Base-by-base conservation (phyloP, 2,888 invertebrate genomes). In the Panzeria rudis region DNA sequence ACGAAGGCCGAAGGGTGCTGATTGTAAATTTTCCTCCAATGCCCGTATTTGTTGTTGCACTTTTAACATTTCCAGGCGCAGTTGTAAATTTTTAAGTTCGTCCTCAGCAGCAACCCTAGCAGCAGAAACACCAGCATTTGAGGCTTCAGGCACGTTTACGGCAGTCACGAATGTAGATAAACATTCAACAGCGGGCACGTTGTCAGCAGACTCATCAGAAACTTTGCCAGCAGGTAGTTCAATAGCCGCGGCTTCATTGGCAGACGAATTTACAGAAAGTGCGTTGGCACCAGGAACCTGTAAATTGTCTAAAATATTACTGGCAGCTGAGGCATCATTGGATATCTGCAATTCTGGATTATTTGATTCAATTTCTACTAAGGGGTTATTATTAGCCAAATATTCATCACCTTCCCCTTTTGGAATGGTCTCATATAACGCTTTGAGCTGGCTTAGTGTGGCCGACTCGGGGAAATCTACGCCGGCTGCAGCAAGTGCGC, bases 31-130 rank as follows among this genome's bases (percentile, higher is more conserved):
- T 32, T 47, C 61, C 61, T 59, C 72, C 44, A 72, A 44, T 61
- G 29, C 47, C 32, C 59, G 29, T 29, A 72, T 61, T 50, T 59
- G 59, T 72, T 72, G 72, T 61, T 72, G 72, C 32, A 72, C 44
- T 47, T 72, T 44, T 17, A 61, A 29, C 62, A 75, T 41, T n/a
- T 54, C 52, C 17, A 64, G 52, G 23, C 62, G 54, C 29, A 73
- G 17, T 73, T 38, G 25, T 25, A 73, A 62, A 38, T 32, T 61
- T 62, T 50, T 73, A 20, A 52, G 25, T 50, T 62, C 52, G 52
- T 52, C 52, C 23, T 52, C 52, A 52, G 52, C 52, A 52, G 52
- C 52, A 52, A 52, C 52, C 52, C 52, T 23, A 6, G 52, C 52
- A 23, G 52, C 52, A 52, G 52, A 52, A 52, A 52, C 13, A 64